Evolutionary conservation across 2,888 invertebrate species (phyloP).

Genomic region (Pandemis heparana): DNA sequence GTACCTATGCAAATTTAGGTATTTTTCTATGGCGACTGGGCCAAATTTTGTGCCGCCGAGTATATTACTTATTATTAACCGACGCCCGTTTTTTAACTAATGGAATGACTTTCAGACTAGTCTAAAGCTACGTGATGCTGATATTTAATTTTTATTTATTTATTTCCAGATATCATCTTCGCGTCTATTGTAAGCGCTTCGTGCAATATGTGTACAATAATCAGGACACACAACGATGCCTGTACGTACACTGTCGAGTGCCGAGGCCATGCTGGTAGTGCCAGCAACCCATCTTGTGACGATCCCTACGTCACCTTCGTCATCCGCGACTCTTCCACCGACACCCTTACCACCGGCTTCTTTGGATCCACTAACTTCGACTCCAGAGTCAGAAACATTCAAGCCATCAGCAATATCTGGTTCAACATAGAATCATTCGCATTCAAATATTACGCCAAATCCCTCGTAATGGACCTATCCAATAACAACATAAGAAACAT

Average conservation of each 20-base stretch:
- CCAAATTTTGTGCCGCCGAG: too few relatives aligned
- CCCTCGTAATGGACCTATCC: constrained; percentile 58
- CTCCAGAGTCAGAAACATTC: constrained; percentile 63
- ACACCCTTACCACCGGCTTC: constrained; percentile 57
- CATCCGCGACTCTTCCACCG: constrained; percentile 53
- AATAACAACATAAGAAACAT: constrained; percentile 60
- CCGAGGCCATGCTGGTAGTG: constrained; percentile 53
- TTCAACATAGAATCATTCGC: constrained; percentile 52
- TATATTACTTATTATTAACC: too few relatives aligned
- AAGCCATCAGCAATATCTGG: constrained; percentile 61
- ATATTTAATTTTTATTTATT: too few relatives aligned
- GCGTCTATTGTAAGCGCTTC: constrained; percentile 14
- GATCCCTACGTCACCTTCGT: constrained; percentile 62
- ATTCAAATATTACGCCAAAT: constrained; percentile 66
- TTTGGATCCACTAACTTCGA: constrained; percentile 77
- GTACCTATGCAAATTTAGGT: too few relatives aligned
- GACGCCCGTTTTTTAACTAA: neutral
- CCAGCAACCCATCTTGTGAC: constrained; percentile 56
- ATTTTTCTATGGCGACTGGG: too few relatives aligned
- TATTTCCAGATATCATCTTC: constrained; percentile 27
- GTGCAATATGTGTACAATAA: constrained; percentile 2
- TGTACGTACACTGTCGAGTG: constrained; percentile 67
- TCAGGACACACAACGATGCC: neutral
- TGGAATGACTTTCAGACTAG: neutral
- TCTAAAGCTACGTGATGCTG: neutral